A percentile compares a stretch with the other conserved stretches of the same genome.
Evolutionary conservation across 1,140 invertebrate species (phyloP).

Genomic region (Drosophila asahinai): DNA sequence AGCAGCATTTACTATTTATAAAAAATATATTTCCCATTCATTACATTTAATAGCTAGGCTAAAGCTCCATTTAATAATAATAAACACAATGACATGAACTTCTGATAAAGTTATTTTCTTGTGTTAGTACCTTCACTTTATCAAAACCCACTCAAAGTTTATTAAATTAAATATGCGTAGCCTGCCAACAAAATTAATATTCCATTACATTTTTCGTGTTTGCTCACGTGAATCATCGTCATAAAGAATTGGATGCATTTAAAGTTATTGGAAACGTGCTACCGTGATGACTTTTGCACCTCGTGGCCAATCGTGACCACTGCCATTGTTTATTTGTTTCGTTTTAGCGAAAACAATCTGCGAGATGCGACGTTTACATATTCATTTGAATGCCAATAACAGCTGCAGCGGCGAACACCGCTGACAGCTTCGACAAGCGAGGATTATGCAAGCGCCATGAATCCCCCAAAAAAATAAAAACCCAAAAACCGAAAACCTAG

Average conservation of each 20-base stretch:
- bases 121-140: too few relatives aligned
- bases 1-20: too few relatives aligned
- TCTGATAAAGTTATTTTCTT: too few relatives aligned
- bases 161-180: too few relatives aligned
- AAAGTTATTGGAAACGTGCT: slow-evolving; percentile 56
- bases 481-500: slow-evolving; percentile 13
- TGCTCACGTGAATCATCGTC: slow-evolving; percentile 43
- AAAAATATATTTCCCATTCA: too few relatives aligned
- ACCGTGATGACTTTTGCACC: slow-evolving; percentile 44
- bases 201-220: not conserved
- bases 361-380: slow-evolving; percentile 68
- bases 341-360: slow-evolving; percentile 54
- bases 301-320: slow-evolving; percentile 38
- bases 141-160: too few relatives aligned
- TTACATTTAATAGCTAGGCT: too few relatives aligned
- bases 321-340: slow-evolving; percentile 41
- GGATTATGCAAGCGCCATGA: slow-evolving; percentile 79
- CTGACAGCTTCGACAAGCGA: slow-evolving; percentile 77
- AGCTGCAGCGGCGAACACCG: slow-evolving; percentile 53
- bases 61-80: too few relatives aligned
- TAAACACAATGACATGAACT: too few relatives aligned
- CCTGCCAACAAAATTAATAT: not conserved
- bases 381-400: slow-evolving; percentile 82
- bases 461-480: slow-evolving; percentile 32
- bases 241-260: slow-evolving; percentile 3